Evolutionary conservation across 2,113 vertebrate genomes (phyloP), one percentile per base, ranked within the genome.

Genomic region (Otolemur garnettii): DNA sequence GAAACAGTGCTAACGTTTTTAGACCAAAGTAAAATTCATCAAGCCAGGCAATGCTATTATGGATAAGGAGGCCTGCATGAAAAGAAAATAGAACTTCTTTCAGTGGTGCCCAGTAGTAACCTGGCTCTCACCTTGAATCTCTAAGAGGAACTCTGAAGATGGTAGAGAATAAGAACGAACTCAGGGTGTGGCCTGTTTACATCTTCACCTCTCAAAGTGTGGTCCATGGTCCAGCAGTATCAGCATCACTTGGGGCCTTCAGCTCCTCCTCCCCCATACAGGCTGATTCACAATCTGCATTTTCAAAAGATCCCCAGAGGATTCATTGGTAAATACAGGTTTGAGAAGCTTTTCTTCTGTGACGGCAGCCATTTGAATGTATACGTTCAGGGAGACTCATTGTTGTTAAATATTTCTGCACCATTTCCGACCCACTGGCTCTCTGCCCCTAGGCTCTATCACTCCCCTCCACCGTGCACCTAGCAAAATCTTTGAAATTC

Each of bases 341-440:
- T 80, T 72, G 82, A 81, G 68, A 74, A 95, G 38, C 59, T 71
- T 57, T 92, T 84, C 71, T 90, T 89, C 71, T 77, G 55, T 92
- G 71, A 64, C 30, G 26, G 4, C 6, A 13, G 94, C 86, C 78
- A 53, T 26, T 91, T 64, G 53, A 35, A 68, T 66, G 62, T 72
- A 30, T 42, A 64, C 35, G 55, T 72, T 82, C 30, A 24, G 69
- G 55, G 77, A 75, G 12, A 7, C 33, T 85, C 79, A 45, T 64
- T 90, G 94, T 91, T 78, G 66, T 87, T 22, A 72, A 93, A 62
- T 33, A 60, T 80, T 57, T 91, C 90, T 87, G 50, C 45, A 74
- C 9, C 35, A 57, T 55, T 88, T 93, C 71, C 53, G 45, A 55
- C 22, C 42, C 15, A 15, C 4, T 50, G 45, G 45, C 45, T 33